Evolutionary conservation across 2,113 vertebrate genomes (phyloP).

Genomic region (Centrocercus urophasianus): DNA sequence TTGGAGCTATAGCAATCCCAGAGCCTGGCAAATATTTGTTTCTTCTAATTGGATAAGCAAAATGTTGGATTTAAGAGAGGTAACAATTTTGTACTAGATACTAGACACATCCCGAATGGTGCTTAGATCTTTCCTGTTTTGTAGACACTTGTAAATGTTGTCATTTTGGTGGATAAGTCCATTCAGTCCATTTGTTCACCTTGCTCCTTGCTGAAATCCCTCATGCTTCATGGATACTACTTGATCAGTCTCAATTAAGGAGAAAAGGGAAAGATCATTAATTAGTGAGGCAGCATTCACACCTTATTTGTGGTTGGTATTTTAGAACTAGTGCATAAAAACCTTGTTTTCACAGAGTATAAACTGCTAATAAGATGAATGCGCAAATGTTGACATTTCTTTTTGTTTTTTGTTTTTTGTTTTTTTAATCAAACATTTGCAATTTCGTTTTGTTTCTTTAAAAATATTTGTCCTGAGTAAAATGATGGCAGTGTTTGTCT

Average conservation of each 20-base stretch:
- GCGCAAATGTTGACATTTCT: neutral
- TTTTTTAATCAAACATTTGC: neutral
- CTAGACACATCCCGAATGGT: neutral
- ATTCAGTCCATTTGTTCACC: neutral
- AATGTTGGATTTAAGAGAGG: neutral
- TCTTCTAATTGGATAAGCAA: neutral
- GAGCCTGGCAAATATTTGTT: neutral
- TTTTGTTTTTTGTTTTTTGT: neutral
- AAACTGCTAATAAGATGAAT: neutral
- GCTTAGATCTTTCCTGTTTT: neutral
- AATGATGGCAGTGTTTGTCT: slow-evolving; percentile 2
- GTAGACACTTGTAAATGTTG: neutral
- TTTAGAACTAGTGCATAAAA: neutral
- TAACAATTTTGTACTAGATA: neutral
- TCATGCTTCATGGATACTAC: neutral
- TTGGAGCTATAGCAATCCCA: neutral
- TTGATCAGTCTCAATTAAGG: neutral
- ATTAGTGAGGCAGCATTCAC: neutral
- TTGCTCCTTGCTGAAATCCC: neutral
- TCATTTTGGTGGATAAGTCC: neutral
- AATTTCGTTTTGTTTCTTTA: neutral
- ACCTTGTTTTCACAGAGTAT: neutral
- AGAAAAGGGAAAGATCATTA: neutral
- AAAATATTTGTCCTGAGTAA: neutral
- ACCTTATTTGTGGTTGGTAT: neutral